Base-by-base conservation (phyloP, 2,113 vertebrate genomes). In the Porphyrio hochstetteri region DNA sequence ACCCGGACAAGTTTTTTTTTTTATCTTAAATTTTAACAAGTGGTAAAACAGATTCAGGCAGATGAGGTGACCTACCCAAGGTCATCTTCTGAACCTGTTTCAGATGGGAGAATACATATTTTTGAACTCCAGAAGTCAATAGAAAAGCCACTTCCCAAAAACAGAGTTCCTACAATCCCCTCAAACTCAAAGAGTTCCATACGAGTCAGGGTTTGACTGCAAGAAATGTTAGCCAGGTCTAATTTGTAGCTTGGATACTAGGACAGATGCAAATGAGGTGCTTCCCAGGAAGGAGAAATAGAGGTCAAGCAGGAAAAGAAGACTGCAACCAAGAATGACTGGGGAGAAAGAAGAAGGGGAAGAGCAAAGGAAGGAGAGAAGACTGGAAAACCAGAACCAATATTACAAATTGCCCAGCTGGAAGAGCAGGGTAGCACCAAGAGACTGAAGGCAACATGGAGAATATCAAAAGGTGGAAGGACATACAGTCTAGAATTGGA, bases 11-110 rank as follows among this genome's bases (percentile, higher is more conserved):
- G 38, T 46, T 35, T 55, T 21, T 94, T 88, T 48, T 94, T 88
- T 91, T 93, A 82, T 93, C 70, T 91, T 91, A 63, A 84, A 94
- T 88, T 88, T 88, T 90, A 67, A 78, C 35, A 29, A 86, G 72
- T 46, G 31, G 46, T 77, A n/a, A 85, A 93, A 68, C 35, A 92
- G 59, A 88, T 50, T 27, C 29, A 38, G 61, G 53, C 48, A 78
- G 79, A 78, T 86, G 60, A 88, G 92, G 36, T 71, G 76, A 90
- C 70, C 77, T 89, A 38, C 38, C 38, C 77, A 92, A 85, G 53
- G 67, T 95, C 63, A 50, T 69, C 40, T 82, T 77, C 68, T 53
- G 53, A 78, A 79, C 29, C 53, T n/a, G 12, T 25, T 36, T n/a
- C 48, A 82, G 72, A 75, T 88, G 16, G 35, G 8, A 69, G 44